Conservation (phyloP, 64 coral and sea anemone genomes). For the Actinia equina region DNA sequence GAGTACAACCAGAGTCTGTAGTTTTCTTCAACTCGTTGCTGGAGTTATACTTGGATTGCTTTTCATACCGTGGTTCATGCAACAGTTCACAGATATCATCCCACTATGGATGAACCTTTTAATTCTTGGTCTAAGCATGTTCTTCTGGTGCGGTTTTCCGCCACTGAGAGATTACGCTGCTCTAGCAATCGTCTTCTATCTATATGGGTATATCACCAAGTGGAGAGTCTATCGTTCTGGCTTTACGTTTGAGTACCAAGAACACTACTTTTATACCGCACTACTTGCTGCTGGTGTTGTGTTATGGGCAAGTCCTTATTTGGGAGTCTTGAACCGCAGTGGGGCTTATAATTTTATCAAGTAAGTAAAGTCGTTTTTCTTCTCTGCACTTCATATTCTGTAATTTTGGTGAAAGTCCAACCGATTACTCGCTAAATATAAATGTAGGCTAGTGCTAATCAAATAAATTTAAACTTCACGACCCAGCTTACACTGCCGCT, state of each 20-base stretch:
- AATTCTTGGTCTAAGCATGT: conserved; percentile 32
- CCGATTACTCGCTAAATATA: too few species aligned
- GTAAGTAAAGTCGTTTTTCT: conserved; percentile 19
- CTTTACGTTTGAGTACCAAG: not conserved
- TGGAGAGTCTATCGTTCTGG: conserved; percentile 50
- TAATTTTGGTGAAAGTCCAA: not conserved
- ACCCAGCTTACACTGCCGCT: too few species aligned
- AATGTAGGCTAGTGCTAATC: too few species aligned
- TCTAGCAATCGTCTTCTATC: conserved; percentile 33
- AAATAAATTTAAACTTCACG: too few species aligned
- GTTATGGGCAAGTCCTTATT: conserved; percentile 45
- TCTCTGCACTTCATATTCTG: too few species aligned
- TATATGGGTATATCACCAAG: conserved; percentile 49
- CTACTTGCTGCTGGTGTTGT: conserved; percentile 26
- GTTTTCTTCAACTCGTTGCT: conserved; percentile 18
- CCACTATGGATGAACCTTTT: conserved; percentile 22
- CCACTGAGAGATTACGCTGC: conserved; percentile 29
- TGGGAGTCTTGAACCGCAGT: conserved; percentile 43
- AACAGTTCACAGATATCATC: conserved; percentile 36
- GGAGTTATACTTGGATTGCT: conserved; percentile 19
- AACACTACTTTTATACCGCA: conserved; percentile 18
- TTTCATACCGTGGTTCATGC: conserved; percentile 45
- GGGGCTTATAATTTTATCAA: conserved; percentile 43
- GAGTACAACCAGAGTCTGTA: not conserved
- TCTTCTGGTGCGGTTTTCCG: conserved; percentile 62